phyloP scores from a whole-genome alignment of 2,797 vertebrate species.

The Gymnodraco acuticeps region DNA sequence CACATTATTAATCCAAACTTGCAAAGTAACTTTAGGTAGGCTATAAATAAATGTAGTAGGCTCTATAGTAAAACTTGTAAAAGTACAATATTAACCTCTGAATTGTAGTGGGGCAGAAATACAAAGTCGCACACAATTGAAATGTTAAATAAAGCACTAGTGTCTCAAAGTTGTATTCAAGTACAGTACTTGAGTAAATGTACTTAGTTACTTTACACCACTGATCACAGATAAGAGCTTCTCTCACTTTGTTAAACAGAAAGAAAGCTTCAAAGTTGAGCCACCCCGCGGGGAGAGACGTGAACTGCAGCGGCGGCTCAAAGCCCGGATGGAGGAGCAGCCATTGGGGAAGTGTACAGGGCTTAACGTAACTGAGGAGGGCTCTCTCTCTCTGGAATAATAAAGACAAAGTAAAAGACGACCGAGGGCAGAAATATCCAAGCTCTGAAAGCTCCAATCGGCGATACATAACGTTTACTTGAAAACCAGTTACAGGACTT shows the following conservation, averaged over 20 bases:
- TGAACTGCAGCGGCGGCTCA: conserved; percentile 71
- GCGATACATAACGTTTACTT: conserved; percentile 42
- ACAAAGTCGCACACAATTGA: no score
- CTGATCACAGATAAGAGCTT: background rate
- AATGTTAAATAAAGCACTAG: no score
- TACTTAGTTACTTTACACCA: no score
- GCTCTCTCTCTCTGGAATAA: conserved; percentile 73
- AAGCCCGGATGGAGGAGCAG: conserved; percentile 86
- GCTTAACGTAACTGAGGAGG: conserved; percentile 81
- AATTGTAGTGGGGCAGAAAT: no score
- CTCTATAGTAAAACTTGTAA: no score
- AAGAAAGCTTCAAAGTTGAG: conserved; percentile 39
- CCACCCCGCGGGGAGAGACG: conserved; percentile 61
- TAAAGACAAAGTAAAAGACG: conserved; percentile 73
- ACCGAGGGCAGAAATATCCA: conserved; percentile 50
- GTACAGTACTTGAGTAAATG: no score
- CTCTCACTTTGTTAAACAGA: background rate
- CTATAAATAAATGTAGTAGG: no score
- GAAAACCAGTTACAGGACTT: conserved; percentile 53
- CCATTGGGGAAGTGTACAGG: conserved; percentile 85
- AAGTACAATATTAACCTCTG: no score
- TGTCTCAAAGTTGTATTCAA: no score
- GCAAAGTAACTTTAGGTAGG: no score
- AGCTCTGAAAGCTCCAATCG: conserved; percentile 44
- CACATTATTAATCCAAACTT: no score